A percentile compares a stretch with the other conserved stretches of the same genome.
These are phyloP conservation scores for Gastrophryne carolinensis DNA, from an alignment of 2,797 vertebrate genomes.

Conservation along the genomic window DNA sequence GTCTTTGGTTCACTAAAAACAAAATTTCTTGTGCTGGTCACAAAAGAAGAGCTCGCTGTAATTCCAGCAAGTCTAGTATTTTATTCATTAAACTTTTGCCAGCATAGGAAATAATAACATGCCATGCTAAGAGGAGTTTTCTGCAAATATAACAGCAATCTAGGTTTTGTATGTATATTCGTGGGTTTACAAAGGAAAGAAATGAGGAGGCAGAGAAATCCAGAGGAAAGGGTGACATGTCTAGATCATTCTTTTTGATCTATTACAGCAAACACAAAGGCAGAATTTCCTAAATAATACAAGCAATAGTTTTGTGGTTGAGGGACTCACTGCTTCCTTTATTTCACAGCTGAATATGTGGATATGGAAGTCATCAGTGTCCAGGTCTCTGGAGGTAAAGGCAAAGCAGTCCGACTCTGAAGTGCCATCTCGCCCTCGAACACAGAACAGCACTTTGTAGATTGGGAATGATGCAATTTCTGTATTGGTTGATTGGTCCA, in stretches of 20 bases:
- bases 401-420: constrained; percentile 90
- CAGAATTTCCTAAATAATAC: not conserved
- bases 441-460: constrained; percentile 95
- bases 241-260: not conserved
- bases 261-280: not conserved
- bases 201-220: not conserved
- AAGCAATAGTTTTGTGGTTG: not conserved
- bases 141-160: no score
- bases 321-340: constrained; percentile 92
- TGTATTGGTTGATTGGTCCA: constrained; percentile 78
- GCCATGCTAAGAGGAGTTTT: no score
- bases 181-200: no score
- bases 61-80: no score
- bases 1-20: no score
- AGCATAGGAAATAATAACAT: no score
- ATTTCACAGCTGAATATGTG: constrained; percentile 97
- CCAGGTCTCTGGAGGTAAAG: constrained; percentile 93
- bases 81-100: no score
- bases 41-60: no score
- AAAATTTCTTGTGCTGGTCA: no score
- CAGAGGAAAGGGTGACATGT: not conserved
- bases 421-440: constrained; percentile 82
- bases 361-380: constrained; percentile 94
- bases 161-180: no score
- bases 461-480: constrained; percentile 94